Evolutionary conservation across 2,797 vertebrate genomes (phyloP).

Genomic region (Mionectes olivaceus): DNA sequence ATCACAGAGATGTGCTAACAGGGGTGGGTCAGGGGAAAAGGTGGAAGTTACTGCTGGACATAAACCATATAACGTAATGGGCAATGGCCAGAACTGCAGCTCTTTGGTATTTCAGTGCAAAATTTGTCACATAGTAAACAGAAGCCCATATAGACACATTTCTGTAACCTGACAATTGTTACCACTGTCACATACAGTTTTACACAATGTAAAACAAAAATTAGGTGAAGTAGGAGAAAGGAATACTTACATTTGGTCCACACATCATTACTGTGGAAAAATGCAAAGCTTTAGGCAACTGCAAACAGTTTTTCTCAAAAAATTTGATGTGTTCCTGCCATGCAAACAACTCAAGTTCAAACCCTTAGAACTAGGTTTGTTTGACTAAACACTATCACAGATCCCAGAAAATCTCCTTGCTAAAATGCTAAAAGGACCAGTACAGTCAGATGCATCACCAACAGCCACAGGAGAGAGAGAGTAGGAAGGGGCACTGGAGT

Average conservation of each 20-base stretch:
- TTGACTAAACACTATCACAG: background rate
- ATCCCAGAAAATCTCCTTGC: background rate
- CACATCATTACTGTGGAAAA: background rate
- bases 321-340: background rate
- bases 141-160: rapidly evolving
- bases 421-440: background rate
- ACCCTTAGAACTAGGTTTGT: background rate
- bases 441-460: background rate
- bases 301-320: background rate
- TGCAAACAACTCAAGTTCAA: background rate
- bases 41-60: background rate
- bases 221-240: background rate
- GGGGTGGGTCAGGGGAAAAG: background rate
- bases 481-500: background rate
- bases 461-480: background rate
- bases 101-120: background rate
- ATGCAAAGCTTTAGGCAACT: background rate
- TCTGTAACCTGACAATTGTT: background rate
- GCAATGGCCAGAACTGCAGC: background rate
- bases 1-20: background rate
- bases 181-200: background rate
- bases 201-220: background rate
- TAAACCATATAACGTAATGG: background rate
- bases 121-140: background rate
- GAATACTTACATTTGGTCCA: background rate